These are phyloP conservation scores for Hemicentrotus pulcherrimus DNA, from an alignment of 35 echinoderm and acorn worm species.

Conservation along the genomic window DNA sequence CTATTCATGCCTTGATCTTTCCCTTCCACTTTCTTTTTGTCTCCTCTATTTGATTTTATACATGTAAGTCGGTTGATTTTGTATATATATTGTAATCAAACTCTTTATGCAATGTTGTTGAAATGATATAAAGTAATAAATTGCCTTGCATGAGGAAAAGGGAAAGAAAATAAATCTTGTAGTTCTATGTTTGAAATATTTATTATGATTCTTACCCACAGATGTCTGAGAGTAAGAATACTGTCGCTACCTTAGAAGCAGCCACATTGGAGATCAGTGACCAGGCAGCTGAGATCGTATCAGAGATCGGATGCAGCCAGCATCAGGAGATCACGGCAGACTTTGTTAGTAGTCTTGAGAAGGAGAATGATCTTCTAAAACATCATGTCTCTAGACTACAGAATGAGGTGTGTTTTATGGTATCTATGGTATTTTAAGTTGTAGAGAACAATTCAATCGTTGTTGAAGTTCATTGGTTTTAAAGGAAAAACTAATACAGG, in stretches of 20 bases:
- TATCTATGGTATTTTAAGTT: background rate
- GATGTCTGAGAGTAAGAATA: slow-evolving; percentile 79
- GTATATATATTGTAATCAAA: too few species aligned
- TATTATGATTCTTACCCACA: background rate
- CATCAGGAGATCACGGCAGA: slow-evolving; percentile 77
- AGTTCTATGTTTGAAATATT: background rate
- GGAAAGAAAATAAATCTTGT: too few species aligned
- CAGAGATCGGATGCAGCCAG: slow-evolving; percentile 61
- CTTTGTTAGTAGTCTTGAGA: slow-evolving; percentile 55
- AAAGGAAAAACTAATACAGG: too few species aligned
- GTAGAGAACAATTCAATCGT: too few species aligned
- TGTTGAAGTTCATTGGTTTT: too few species aligned
- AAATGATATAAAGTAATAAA: too few species aligned
- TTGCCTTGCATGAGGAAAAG: too few species aligned
- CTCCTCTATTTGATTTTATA: too few species aligned
- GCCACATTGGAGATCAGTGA: slow-evolving; percentile 57
- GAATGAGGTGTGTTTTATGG: slow-evolving; percentile 42
- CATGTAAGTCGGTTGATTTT: too few species aligned
- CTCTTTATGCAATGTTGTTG: too few species aligned
- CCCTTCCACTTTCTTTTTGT: too few species aligned
- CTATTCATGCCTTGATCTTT: too few species aligned
- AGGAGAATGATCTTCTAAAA: slow-evolving; percentile 70
- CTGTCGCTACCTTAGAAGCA: slow-evolving; percentile 78
- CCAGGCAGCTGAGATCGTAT: slow-evolving; percentile 74
- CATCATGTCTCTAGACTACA: slow-evolving; percentile 72